Evolutionary conservation across 2,113 vertebrate genomes (phyloP).

Genomic region (Malurus melanocephalus): DNA sequence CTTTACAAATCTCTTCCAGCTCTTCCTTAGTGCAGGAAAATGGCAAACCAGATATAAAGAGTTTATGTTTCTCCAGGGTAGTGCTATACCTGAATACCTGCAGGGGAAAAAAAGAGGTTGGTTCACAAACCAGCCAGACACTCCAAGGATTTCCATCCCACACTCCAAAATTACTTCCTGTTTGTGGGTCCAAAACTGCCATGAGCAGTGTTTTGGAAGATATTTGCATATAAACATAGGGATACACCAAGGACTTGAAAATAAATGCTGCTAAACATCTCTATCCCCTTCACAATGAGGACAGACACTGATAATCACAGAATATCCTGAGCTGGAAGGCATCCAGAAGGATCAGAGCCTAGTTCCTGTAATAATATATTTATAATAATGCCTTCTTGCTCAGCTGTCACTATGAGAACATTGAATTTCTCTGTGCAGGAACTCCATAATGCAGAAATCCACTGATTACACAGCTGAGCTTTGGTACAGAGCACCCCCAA

Average conservation of each 20-base stretch:
- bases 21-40: conserved; percentile 90
- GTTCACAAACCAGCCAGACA: not conserved
- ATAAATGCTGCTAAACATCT: not conserved
- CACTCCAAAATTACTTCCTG: not conserved
- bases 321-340: not conserved
- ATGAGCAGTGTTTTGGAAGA: not conserved
- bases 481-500: not conserved
- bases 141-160: not conserved
- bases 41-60: conserved; percentile 92
- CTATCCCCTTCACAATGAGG: not conserved
- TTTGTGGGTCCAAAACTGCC: not conserved
- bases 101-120: not conserved
- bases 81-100: conserved; percentile 94
- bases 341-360: not conserved
- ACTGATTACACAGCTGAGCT: not conserved
- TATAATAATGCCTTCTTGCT: not conserved
- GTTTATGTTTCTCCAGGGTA: conserved; percentile 91
- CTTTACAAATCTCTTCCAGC: conserved; percentile 83
- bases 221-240: not conserved
- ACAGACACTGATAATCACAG: not conserved
- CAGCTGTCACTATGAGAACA: not conserved
- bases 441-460: too few species aligned
- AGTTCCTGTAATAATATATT: not conserved
- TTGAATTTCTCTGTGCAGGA: not conserved
- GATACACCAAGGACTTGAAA: not conserved